phyloP scores from a whole-genome alignment of 2,113 vertebrate genomes.

The Plectropomus leopardus region DNA sequence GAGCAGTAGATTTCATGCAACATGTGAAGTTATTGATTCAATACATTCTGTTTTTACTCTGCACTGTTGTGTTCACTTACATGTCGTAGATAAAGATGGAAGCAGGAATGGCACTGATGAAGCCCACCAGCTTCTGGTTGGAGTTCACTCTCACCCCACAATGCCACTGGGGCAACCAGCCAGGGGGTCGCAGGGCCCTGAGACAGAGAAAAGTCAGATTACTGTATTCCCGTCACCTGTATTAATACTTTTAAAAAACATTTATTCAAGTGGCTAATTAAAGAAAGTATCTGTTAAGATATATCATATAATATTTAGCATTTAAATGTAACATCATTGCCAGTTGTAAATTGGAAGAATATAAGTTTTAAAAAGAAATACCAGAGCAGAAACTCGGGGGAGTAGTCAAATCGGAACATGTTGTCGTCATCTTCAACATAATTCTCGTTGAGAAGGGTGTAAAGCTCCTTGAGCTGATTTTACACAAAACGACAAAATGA shows the following conservation, averaged over 20 bases:
- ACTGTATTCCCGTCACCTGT: background rate
- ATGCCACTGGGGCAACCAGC: slow-evolving; percentile 98
- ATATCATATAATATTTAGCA: background rate
- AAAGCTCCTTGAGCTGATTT: slow-evolving; percentile 95
- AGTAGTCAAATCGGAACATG: slow-evolving; percentile 99
- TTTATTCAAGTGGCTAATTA: background rate
- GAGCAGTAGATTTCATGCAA: background rate
- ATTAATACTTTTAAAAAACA: background rate
- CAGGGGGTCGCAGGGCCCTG: slow-evolving; percentile 97
- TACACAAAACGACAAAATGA: background rate
- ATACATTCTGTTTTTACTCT: background rate
- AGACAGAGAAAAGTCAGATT: accelerated
- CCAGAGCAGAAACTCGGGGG: slow-evolving; percentile 97
- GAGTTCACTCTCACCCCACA: slow-evolving; percentile 97
- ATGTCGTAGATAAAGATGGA: slow-evolving; percentile 94
- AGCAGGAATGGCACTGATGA: slow-evolving; percentile 98
- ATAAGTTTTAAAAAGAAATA: slow-evolving; percentile 76
- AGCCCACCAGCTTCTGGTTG: slow-evolving; percentile 97
- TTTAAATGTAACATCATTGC: background rate
- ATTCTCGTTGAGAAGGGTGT: slow-evolving; percentile 98
- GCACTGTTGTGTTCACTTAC: slow-evolving; percentile 81
- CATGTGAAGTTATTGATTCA: background rate
- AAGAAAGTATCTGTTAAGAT: background rate
- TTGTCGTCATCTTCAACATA: slow-evolving; percentile 99
- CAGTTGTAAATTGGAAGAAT: background rate